A percentile compares a stretch with the other conserved stretches of the same genome.
phyloP scores from a whole-genome alignment of 2,888 invertebrate species.

The Tinea trinotella region DNA sequence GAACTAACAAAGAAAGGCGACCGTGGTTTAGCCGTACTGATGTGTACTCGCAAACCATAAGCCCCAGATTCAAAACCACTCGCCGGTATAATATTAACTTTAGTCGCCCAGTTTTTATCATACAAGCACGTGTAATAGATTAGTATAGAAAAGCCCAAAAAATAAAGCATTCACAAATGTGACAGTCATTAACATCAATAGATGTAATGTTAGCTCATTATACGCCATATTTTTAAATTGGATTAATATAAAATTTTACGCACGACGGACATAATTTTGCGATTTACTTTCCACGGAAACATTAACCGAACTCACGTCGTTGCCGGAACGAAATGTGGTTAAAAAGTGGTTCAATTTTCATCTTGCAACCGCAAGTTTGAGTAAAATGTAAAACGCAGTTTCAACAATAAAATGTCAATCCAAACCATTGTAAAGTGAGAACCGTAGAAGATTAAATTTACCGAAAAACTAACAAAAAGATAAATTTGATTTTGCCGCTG shows the following conservation, averaged over 20 bases:
- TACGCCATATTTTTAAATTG: not conserved
- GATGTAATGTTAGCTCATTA: not conserved
- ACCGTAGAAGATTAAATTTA: conserved; percentile 5
- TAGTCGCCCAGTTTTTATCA: too few relatives aligned
- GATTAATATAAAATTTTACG: conserved; percentile 16
- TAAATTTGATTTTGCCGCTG: not conserved
- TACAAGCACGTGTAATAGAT: too few relatives aligned
- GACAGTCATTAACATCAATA: not conserved
- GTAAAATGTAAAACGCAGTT: not conserved
- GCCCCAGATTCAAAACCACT: too few relatives aligned
- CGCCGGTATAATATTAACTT: too few relatives aligned
- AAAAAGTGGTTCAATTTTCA: conserved; percentile 11
- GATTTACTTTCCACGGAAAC: conserved; percentile 38
- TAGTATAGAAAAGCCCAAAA: too few relatives aligned
- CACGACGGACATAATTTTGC: conserved; percentile 30
- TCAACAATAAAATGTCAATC: not conserved
- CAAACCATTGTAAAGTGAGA: not conserved
- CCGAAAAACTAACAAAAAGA: not conserved
- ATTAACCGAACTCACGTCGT: conserved; percentile 39
- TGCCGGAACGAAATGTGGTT: conserved; percentile 31
- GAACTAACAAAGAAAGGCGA: too few relatives aligned
- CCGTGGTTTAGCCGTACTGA: too few relatives aligned
- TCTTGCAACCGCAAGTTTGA: not conserved
- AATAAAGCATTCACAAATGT: not conserved
- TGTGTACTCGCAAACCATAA: too few relatives aligned